Evolutionary conservation across 2,797 vertebrate genomes (phyloP).

Genomic region (Scomberomorus guttatus): DNA sequence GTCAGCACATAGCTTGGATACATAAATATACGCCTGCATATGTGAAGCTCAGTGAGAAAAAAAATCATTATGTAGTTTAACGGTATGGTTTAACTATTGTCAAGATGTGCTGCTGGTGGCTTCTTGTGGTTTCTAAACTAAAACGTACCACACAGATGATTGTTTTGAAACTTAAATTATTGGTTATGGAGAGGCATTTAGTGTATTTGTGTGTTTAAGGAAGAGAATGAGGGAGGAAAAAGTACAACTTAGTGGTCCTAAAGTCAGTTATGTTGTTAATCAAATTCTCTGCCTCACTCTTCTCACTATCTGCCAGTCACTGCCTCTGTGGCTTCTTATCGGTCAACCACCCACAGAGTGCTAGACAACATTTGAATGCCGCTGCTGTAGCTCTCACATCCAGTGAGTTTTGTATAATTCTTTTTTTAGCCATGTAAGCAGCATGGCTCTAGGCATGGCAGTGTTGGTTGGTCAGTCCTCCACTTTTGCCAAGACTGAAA

Average conservation of each 20-base stretch:
- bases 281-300: neutral
- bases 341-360: neutral
- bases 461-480: neutral
- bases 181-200: conserved; percentile 13
- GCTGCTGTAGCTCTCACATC: neutral
- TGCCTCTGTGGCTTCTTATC: conserved; percentile 15
- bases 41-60: conserved; percentile 12
- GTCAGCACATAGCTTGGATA: conserved; percentile 14
- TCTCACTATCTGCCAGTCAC: neutral
- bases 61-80: neutral
- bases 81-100: neutral
- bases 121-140: neutral
- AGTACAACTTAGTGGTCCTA: neutral
- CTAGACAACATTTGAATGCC: neutral
- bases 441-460: neutral
- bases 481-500: no score
- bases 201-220: conserved; percentile 2
- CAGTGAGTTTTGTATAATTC: neutral
- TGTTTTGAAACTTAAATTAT: neutral
- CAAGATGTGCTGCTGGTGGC: neutral
- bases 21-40: conserved; percentile 3
- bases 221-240: neutral
- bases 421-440: neutral
- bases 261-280: conserved; percentile 4
- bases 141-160: neutral